Evolutionary conservation across 2,113 vertebrate species (phyloP), one percentile per base, ranked within the genome.

Genomic region (Ptilorrhoa leucosticta): DNA sequence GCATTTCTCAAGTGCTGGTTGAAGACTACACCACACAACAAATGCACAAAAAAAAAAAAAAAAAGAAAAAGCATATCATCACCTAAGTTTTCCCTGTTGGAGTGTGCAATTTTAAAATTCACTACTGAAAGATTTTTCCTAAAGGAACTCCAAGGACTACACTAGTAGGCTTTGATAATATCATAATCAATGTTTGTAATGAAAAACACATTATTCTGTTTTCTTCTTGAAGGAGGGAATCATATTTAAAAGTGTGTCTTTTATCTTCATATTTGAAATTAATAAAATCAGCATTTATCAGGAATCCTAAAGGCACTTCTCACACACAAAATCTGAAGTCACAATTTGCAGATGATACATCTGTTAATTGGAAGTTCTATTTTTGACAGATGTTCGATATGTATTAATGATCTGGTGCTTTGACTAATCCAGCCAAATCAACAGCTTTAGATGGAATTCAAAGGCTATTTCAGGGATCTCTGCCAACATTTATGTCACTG

Each of bases 331-430:
- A 73, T 94, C 79, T 84, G 94, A 97, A 97, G 87, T 63, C 87
- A 88, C 94, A 96, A 95, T 68, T 96, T 94, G 89, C 60, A 83
- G 82, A 96, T 27, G 88, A 95, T 92, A 97, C 90, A 94, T 96
- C 96, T 96, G 97, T 93, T 98, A 96, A 98, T 97, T 98, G 96
- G 94, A 93, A 97, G 91, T 97, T 96, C 94, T 97, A 94, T 97
- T 97, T 98, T 45, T 98, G 98, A 98, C 98, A 98, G 97, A 97
- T 98, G 97, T 98, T 98, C 94, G 16, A 98, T 98, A 95, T 75
- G 91, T 97, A 97, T 96, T 97, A 97, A 98, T 97, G 97, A 98
- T 97, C 96, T 94, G 72, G 94, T 96, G 83, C 96, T 97, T 97
- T 97, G 94, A 97, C 95, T 97, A 97, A 97, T 97, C 96, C 97